Base-by-base conservation (phyloP, 2,797 vertebrate genomes). In the Gephyroberyx darwinii region DNA sequence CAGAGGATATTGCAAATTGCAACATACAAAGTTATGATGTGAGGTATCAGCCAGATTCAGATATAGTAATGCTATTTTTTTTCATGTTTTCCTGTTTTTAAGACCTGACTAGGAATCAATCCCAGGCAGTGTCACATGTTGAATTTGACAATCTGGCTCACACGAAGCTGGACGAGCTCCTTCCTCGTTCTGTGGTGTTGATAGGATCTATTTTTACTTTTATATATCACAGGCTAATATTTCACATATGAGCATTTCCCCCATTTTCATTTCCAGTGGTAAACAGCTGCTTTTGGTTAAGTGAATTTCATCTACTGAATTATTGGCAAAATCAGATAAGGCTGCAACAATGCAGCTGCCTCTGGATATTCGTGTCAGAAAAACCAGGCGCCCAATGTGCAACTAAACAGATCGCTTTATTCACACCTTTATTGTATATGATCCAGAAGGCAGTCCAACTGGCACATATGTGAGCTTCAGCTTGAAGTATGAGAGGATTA, bases 221-320 rank as follows among this genome's bases (percentile, higher is more conserved):
- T 41, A 12, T 45, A 19, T 60, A 66, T 53, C 45, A 45, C 56
- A 41, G 26, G 39, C 26, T 69, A 17, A 55, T 65, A 64, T 78
- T 75, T 81, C 47, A 68, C 57, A 61, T 57, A 78, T 33, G 69
- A 56, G 37, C 30, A 35, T 55, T 75, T 56, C 61, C 33, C 68
- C 53, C 19, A 52, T 58, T 71, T 30, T 35, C 37, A 41, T 72
- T 64, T 77, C 33, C 51, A 20, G 56, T 35, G 50, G 67, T 64
- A 74, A 74, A 70, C 67, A 77, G 43, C 62, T 68, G 78, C 35
- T 56, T 64, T 35, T 56, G 54, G 53, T 65, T 52, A 30, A 70
- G 65, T 41, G 68, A 83, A 83, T 74, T 6, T 50, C 60, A 77
- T 66, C 68, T 37, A 62, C 56, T 69, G 56, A 56, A 78, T 81